Base-by-base conservation (phyloP, 2,888 invertebrate genomes). In the Nematopogon swammerdamellus region DNA sequence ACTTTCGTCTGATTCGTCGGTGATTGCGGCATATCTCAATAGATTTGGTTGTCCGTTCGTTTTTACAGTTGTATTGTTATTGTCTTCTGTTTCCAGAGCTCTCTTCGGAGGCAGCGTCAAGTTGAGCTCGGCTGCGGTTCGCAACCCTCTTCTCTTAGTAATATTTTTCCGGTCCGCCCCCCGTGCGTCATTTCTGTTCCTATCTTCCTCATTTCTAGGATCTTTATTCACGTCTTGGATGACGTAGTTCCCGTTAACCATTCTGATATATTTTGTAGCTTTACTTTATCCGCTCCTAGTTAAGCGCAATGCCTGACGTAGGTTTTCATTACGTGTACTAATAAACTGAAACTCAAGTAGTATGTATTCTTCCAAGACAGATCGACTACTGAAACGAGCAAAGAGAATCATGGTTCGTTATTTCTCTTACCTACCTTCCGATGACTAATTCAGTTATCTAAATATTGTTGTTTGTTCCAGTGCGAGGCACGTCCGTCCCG, bases 191-290 rank as follows among this genome's bases (percentile, higher is more conserved):
- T 16, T 53, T 51, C 43, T 51, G 54, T 46, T 55, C 52, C 17
- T n/a, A n/a, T 51, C 50, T 19, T 54, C 51, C 16, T 46, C 42
- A 10, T 50, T 43, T 11, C 48, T 45, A 18, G 50, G 44, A 29
- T 42, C 49, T 47, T 50, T 53, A 44, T 53, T 52, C 29, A n/a
- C n/a, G n/a, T 54, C 46, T 19, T 55, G 55, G 19, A 80, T 54
- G 20, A 72, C 66, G 58, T 80, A 80, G 57, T 80, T 79, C 17
- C 80, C 76, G 62, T 79, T 80, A 52, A 80, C 80, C 80, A 80
- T 80, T 60, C 67, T 71, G 55, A 51, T 45, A 53, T 52, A 51
- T 52, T 58, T 30, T n/a, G n/a, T n/a, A n/a, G n/a, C n/a, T n/a
- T n/a, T n/a, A n/a, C n/a, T n/a, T n/a, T n/a, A n/a, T n/a, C n/a